Conservation (phyloP, 2,797 vertebrate species). For the Gobio occitaniae region DNA sequence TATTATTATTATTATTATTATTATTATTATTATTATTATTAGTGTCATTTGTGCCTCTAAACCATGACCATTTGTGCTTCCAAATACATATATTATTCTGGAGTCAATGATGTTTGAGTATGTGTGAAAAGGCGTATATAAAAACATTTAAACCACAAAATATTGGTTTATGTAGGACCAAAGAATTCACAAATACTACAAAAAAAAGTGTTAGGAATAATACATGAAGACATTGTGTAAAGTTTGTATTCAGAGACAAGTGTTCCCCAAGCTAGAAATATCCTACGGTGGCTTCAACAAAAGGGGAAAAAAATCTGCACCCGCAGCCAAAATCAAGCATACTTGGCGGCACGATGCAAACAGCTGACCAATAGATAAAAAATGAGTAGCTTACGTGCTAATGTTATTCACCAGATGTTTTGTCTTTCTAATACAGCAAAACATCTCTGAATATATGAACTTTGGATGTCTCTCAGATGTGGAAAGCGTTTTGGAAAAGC, state of each 20-base stretch:
- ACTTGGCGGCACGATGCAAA: not conserved
- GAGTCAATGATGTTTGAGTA: not conserved
- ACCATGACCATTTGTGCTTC: not conserved
- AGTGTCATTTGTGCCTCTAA: not conserved
- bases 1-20: no score
- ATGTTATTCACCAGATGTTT: constrained; percentile 13
- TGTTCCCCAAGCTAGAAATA: no score
- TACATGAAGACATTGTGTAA: not conserved
- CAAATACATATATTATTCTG: not conserved
- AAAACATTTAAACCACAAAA: not conserved
- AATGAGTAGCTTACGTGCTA: not conserved
- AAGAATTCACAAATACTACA: not conserved
- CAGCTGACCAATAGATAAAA: constrained; percentile 17
- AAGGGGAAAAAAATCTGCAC: not conserved
- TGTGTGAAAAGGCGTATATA: not conserved
- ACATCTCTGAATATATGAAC: not conserved
- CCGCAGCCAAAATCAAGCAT: not conserved
- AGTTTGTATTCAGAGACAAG: constrained; percentile 3
- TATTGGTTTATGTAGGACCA: not conserved
- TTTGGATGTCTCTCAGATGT: not conserved
- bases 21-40: no score
- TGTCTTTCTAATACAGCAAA: constrained; percentile 6
- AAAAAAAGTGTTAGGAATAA: not conserved
- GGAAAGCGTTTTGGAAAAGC: not conserved
- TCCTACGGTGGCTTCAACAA: not conserved